Conservation (phyloP, 35 echinoderm and acorn worm species). For the Strongylocentrotus purpuratus region DNA sequence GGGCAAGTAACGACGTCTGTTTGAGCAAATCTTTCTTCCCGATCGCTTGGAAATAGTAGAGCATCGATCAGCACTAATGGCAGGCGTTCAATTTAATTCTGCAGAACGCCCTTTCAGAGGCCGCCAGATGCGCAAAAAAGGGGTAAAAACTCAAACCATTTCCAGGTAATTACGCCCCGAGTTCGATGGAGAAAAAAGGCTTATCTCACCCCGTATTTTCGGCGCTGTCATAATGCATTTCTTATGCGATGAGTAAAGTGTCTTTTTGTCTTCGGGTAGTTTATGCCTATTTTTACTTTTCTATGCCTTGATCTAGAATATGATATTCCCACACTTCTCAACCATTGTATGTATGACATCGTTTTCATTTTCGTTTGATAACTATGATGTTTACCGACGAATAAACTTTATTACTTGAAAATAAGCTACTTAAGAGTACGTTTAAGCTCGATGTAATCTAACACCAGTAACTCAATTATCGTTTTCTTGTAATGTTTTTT, state of each 20-base stretch:
- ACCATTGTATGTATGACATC: not conserved
- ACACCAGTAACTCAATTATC: too few species aligned
- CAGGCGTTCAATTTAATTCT: constrained; percentile 36
- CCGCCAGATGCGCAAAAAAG: not conserved
- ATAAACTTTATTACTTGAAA: too few species aligned
- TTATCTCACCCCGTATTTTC: not conserved
- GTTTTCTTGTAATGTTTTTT: too few species aligned
- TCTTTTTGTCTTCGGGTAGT: not conserved
- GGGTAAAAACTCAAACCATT: constrained; percentile 6
- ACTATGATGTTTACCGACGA: too few species aligned
- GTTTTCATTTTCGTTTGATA: not conserved
- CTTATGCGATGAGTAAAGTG: not conserved
- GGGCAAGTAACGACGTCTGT: not conserved
- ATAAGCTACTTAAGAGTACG: too few species aligned
- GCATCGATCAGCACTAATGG: constrained; percentile 37
- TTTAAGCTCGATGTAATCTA: too few species aligned
- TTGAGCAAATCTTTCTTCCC: not conserved
- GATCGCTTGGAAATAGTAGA: not conserved
- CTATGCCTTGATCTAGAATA: not conserved
- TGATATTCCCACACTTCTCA: not conserved
- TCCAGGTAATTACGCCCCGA: not conserved
- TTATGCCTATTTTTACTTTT: not conserved
- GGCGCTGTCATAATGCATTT: not conserved
- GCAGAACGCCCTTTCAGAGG: constrained; percentile 15
- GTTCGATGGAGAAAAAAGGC: not conserved